Evolutionary conservation across 2,888 invertebrate genomes (phyloP), one percentile per base, ranked within the genome.

Genomic region (Drosophila recens): DNA sequence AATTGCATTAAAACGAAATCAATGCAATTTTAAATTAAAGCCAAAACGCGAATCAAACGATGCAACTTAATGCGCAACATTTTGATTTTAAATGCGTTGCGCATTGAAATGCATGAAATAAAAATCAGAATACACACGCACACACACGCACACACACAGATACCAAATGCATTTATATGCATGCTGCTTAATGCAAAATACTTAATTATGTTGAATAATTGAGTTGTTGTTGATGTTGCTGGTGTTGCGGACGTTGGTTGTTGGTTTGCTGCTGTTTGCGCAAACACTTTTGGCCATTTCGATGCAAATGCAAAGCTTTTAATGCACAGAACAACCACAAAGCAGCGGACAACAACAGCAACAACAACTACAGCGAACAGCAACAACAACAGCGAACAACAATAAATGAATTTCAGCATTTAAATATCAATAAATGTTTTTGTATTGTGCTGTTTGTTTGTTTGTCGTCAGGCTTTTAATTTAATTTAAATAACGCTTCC

Each of bases 171-270:
- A 56, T 69, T 73, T 81, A 66, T 63, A 72, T 73, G 75, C 58
- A 56, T 66, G 69, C 73, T 71, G 79, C 73, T 86, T 86, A 84
- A 83, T 87, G 87, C 87, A 83, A 90, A 90, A 90, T 90, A 90
- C 90, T 90, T 90, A 90, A 90, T 90, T 90, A 88, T 89, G 87
- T 89, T 90, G 82, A 87, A 90, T 90, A 90, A 90, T 88, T 88
- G 87, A 90, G 90, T 89, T 86, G 89, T 82, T 85, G 79, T 82
- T 81, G 69, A 49, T 75, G 54, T 42, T 72, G 59, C 42, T 65
- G 53, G 15, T 51, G 42, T 57, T 49, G 68, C 20, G 23, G 58
- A 20, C 23, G 38, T 46, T 65, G 51, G 27, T 27, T 27, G 27
- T 27, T 65, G 53, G 58, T 49, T 33, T 68, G 69, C 56, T 63